Conservation (phyloP, 2,797 vertebrate species). For the Mormyrops attenuatus region DNA sequence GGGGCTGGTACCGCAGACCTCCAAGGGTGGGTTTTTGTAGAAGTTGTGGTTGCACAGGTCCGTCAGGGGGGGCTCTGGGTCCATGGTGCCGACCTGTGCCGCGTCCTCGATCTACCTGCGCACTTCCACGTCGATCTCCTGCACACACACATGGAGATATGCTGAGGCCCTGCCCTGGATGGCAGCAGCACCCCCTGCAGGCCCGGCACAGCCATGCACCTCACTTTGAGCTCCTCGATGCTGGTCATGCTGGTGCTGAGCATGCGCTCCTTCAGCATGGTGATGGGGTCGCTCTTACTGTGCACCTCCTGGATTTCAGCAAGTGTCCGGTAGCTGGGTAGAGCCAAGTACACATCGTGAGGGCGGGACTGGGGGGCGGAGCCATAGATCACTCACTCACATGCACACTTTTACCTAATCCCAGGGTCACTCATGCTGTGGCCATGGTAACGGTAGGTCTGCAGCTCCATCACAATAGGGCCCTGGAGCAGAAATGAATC, state of each 20-base stretch:
- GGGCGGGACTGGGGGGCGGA: neutral
- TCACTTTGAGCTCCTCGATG: slow-evolving; percentile 84
- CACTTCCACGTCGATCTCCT: slow-evolving; percentile 86
- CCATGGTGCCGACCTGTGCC: slow-evolving; percentile 78
- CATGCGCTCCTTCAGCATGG: slow-evolving; percentile 82
- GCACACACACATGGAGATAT: slow-evolving; percentile 23
- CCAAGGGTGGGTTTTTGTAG: slow-evolving; percentile 59
- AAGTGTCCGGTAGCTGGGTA: slow-evolving; percentile 77
- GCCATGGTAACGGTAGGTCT: slow-evolving; percentile 94
- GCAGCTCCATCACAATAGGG: slow-evolving; percentile 89
- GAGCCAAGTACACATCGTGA: neutral
- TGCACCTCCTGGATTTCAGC: slow-evolving; percentile 88
- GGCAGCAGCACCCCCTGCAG: neutral
- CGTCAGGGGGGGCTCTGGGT: slow-evolving; percentile 79
- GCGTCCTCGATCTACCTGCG: slow-evolving; percentile 87
- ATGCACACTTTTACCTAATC: slow-evolving; percentile 66
- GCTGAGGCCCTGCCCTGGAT: neutral
- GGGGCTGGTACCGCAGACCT: slow-evolving; percentile 78
- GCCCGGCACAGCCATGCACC: neutral
- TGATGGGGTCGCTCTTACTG: slow-evolving; percentile 90
- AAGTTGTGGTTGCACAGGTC: slow-evolving; percentile 80
- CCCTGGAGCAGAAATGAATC: slow-evolving; percentile 58
- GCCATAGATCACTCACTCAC: neutral
- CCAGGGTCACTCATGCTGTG: slow-evolving; percentile 98
- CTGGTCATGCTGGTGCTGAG: slow-evolving; percentile 80